phyloP scores from a whole-genome alignment of 2,888 invertebrate species.

The Nemurella pictetii region DNA sequence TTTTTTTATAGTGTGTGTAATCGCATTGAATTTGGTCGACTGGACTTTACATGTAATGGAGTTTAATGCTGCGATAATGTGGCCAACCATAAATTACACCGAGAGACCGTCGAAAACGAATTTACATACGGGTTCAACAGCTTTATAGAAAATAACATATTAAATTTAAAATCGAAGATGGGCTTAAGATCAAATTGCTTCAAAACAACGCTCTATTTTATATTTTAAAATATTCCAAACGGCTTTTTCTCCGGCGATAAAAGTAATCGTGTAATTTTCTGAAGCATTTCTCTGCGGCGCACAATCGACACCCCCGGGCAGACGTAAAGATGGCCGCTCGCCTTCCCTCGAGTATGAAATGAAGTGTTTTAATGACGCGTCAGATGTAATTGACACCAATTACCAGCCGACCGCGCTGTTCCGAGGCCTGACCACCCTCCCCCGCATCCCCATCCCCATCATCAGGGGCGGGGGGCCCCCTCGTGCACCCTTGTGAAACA shows the following conservation, averaged over 20 bases:
- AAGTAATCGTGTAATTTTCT: not conserved
- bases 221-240: slow-evolving; percentile 7
- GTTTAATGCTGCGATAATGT: not conserved
- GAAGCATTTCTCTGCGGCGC: not conserved
- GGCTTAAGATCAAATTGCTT: not conserved
- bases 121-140: slow-evolving; percentile 48
- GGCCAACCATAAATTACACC: not conserved
- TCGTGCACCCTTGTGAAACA: too few species aligned
- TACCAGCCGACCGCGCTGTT: slow-evolving; percentile 60
- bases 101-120: slow-evolving; percentile 33
- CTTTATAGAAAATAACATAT: not conserved
- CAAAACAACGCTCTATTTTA: not conserved
- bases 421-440: slow-evolving; percentile 49
- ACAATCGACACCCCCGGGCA: slow-evolving; percentile 44
- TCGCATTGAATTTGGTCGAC: not conserved
- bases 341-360: slow-evolving; percentile 47
- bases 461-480: too few species aligned
- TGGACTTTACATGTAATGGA: not conserved
- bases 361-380: slow-evolving; percentile 56
- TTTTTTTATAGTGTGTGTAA: not conserved
- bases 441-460: slow-evolving; percentile 49
- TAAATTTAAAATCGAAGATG: not conserved
- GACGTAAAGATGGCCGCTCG: slow-evolving; percentile 40
- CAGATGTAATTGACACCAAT: slow-evolving; percentile 60
- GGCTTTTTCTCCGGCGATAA: not conserved